Conservation (phyloP, 1,140 invertebrate genomes). For the Drosophila truncata region DNA sequence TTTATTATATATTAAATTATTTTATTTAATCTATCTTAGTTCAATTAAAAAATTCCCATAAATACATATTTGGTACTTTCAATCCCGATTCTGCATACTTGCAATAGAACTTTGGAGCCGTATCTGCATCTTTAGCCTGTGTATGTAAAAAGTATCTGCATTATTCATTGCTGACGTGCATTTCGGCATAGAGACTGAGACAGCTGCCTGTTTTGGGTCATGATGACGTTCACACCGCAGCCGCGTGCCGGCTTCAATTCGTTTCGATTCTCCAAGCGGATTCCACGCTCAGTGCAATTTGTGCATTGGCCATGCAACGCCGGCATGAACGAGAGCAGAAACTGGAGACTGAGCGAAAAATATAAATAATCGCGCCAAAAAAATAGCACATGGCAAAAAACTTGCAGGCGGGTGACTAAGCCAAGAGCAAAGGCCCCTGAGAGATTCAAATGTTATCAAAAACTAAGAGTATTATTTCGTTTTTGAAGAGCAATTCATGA, state of each 20-base stretch:
- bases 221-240: conserved; percentile 50
- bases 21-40: not conserved
- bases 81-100: not conserved
- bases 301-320: conserved; percentile 42
- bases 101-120: not conserved
- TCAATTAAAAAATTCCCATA: not conserved
- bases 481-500: not conserved
- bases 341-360: not conserved
- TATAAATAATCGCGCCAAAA: conserved; percentile 35
- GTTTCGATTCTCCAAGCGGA: conserved; percentile 3
- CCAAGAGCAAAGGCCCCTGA: conserved; percentile 4
- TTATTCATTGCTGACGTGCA: conserved; percentile 53
- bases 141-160: conserved; percentile 22
- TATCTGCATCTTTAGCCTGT: not conserved
- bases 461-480: not conserved
- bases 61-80: not conserved
- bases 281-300: conserved; percentile 33
- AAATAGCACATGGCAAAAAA: conserved; percentile 34
- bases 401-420: conserved; percentile 43
- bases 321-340: conserved; percentile 31
- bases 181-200: conserved; percentile 14
- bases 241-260: conserved; percentile 46
- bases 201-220: conserved; percentile 60
- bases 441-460: not conserved
- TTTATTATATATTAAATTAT: not conserved